Evolutionary conservation across 2,888 invertebrate species (phyloP).

Genomic region (Desoria tigrina): DNA sequence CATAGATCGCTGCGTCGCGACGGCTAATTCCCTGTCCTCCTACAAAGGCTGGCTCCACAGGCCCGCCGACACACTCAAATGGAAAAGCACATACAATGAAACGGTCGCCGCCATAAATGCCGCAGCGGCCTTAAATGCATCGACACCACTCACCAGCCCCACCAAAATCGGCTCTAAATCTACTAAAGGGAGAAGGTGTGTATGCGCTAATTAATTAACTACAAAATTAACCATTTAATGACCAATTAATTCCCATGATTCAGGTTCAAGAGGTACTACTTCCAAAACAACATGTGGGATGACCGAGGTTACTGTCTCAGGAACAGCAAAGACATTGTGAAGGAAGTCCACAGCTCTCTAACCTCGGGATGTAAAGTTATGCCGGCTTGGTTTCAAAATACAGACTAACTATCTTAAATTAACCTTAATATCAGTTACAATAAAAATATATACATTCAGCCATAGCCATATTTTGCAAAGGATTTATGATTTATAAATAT

Average conservation of each 20-base stretch:
- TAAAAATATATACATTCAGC: too few species aligned
- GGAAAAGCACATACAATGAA: conserved; percentile 3
- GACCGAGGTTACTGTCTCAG: conserved; percentile 34
- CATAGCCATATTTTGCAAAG: too few species aligned
- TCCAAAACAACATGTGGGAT: conserved; percentile 40
- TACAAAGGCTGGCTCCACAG: conserved; percentile 30
- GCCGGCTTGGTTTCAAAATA: conserved; percentile 38
- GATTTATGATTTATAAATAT: too few species aligned
- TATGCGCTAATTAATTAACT: too few species aligned
- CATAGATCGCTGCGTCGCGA: conserved; percentile 37
- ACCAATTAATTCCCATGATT: too few species aligned
- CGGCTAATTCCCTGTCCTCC: conserved; percentile 21
- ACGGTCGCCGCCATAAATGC: conserved; percentile 6
- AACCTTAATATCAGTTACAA: too few species aligned
- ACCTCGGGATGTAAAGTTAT: conserved; percentile 17
- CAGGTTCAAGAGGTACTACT: conserved; percentile 29
- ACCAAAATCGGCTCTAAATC: too few species aligned
- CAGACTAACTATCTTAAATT: conserved; percentile 12
- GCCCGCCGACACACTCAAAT: conserved; percentile 26
- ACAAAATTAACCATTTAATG: too few species aligned
- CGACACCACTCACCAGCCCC: too few species aligned
- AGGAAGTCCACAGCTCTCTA: conserved; percentile 30
- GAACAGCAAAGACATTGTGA: conserved; percentile 26
- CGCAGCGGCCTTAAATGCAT: too few species aligned
- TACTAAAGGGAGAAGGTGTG: too few species aligned